phyloP scores from a whole-genome alignment of 2,797 vertebrate species.

The Luscinia megarhynchos region DNA sequence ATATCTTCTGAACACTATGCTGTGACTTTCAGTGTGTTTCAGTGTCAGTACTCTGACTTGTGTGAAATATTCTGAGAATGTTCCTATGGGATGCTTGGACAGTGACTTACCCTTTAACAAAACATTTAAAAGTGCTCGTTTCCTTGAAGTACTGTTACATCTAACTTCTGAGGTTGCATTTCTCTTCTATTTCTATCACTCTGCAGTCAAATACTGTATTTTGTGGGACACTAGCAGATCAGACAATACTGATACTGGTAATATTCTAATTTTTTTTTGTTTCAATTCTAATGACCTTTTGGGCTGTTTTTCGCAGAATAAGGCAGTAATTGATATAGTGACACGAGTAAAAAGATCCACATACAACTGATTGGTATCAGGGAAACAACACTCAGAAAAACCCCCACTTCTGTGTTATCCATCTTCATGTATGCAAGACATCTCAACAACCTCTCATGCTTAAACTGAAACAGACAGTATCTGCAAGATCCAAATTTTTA shows the following conservation, averaged over 20 bases:
- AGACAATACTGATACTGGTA: background rate
- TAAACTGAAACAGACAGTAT: background rate
- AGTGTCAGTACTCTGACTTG: background rate
- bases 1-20: background rate
- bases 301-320: background rate
- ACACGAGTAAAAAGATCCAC: background rate
- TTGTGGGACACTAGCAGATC: background rate
- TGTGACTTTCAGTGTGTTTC: background rate
- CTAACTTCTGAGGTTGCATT: background rate
- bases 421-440: background rate
- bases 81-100: background rate
- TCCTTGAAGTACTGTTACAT: background rate
- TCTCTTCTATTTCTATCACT: background rate
- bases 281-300: background rate
- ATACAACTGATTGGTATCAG: background rate
- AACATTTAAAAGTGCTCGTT: accelerated
- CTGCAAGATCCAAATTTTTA: accelerated
- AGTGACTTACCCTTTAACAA: background rate
- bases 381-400: background rate
- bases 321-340: background rate
- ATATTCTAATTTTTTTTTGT: background rate
- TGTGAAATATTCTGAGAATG: background rate
- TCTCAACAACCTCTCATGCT: background rate
- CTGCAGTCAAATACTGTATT: background rate
- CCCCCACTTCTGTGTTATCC: background rate